These are phyloP conservation scores for Nemapogon koenigi DNA, from an alignment of 2,888 invertebrate species.

Conservation along the genomic window DNA sequence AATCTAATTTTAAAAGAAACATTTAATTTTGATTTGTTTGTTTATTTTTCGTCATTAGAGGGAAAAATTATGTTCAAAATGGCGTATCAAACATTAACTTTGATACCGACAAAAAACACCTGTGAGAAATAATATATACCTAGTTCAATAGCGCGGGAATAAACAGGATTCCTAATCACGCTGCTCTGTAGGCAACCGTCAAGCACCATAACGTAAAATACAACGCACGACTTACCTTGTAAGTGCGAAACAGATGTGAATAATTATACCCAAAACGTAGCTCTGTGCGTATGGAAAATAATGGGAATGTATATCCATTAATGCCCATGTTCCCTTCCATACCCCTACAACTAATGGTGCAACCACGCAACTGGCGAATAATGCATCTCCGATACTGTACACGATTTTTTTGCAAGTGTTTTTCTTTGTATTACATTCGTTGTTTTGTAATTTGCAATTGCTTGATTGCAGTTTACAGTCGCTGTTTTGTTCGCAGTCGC, in stretches of 20 bases:
- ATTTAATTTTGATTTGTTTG: too few species aligned
- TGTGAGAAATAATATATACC: too few species aligned
- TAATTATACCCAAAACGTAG: slow-evolving; percentile 53
- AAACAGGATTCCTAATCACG: too few species aligned
- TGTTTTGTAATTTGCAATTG: background rate
- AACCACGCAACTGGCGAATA: slow-evolving; percentile 53
- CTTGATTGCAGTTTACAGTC: slow-evolving; percentile 3
- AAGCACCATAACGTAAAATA: too few species aligned
- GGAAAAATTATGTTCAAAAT: too few species aligned
- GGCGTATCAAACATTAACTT: too few species aligned
- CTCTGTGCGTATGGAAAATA: slow-evolving; percentile 58
- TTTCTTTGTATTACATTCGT: slow-evolving; percentile 10
- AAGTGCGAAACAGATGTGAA: slow-evolving; percentile 64
- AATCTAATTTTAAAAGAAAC: too few species aligned
- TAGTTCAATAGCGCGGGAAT: too few species aligned
- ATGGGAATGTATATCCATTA: slow-evolving; percentile 74
- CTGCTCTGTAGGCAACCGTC: too few species aligned
- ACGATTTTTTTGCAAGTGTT: slow-evolving; percentile 28
- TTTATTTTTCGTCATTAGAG: too few species aligned
- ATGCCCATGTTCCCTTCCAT: slow-evolving; percentile 85
- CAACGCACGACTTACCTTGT: slow-evolving; percentile 43
- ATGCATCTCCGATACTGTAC: slow-evolving; percentile 31
- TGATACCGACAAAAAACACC: too few species aligned
- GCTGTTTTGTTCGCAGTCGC: too few species aligned
- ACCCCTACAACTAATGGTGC: slow-evolving; percentile 83